These are phyloP conservation scores for Phrynocephalus versicolor DNA, from an alignment of 2,113 vertebrate genomes.

Conservation along the genomic window DNA sequence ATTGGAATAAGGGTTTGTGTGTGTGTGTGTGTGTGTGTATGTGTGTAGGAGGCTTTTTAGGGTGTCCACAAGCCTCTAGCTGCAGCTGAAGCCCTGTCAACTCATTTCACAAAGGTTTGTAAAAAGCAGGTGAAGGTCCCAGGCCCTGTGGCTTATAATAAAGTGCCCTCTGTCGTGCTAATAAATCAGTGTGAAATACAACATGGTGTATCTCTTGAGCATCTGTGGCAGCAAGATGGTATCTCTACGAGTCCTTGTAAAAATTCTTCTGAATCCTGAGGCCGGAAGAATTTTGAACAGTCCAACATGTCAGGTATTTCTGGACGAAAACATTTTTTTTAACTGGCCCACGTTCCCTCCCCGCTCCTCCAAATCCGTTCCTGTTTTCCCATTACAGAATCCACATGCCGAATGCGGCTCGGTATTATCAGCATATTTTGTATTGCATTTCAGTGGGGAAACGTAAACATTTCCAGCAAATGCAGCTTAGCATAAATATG, in stretches of 20 bases:
- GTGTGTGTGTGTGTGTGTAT: too few relatives aligned
- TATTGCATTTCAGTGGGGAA: slow-evolving; percentile 5
- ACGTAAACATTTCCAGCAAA: slow-evolving; percentile 11
- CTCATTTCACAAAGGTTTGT: fast-evolving
- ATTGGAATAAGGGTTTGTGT: too few relatives aligned
- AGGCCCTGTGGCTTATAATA: not conserved
- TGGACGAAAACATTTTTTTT: not conserved
- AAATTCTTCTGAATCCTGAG: not conserved
- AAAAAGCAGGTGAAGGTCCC: not conserved
- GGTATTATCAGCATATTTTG: not conserved
- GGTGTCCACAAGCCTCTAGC: not conserved
- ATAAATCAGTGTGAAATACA: slow-evolving; percentile 22
- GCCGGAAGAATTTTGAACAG: not conserved
- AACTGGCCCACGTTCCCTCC: not conserved
- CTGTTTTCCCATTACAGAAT: not conserved
- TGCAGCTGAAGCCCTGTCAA: not conserved
- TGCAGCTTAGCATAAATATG: not conserved
- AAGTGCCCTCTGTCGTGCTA: not conserved
- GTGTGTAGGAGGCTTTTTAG: too few relatives aligned
- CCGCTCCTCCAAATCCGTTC: not conserved
- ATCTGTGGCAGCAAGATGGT: not conserved
- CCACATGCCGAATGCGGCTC: slow-evolving; percentile 10
- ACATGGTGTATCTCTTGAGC: slow-evolving; percentile 10
- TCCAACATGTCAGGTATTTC: slow-evolving; percentile 1
- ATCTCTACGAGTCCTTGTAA: not conserved